Percentiles rank a stretch among this genome's conserved stretches.
These are phyloP conservation scores for Drosophila nr. fundita DNA, from an alignment of 2,888 invertebrate genomes.

Conservation along the genomic window DNA sequence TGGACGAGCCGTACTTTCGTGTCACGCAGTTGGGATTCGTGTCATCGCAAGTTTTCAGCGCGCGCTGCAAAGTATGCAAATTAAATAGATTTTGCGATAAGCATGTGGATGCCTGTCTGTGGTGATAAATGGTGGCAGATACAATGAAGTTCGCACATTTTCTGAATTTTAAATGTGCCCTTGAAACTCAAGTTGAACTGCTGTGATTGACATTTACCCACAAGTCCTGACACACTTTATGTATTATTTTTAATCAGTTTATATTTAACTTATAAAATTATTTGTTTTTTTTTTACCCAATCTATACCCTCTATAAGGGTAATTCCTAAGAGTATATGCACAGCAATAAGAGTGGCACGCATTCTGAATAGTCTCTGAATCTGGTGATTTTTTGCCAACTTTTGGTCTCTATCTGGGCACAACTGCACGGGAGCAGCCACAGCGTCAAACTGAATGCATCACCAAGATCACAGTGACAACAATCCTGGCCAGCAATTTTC, in stretches of 20 bases:
- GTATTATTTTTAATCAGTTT: background rate
- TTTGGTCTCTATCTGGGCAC: constrained; percentile 48
- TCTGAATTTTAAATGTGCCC: background rate
- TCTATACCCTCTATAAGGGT: constrained; percentile 38
- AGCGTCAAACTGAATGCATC: constrained; percentile 67
- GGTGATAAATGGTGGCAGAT: background rate
- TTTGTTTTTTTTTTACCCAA: constrained; percentile 29
- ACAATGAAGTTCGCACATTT: background rate
- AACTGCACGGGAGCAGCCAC: constrained; percentile 71
- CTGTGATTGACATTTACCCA: background rate
- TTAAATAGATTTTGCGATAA: background rate
- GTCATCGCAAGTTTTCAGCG: constrained; percentile 50
- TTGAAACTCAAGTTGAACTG: background rate
- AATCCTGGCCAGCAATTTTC: constrained; percentile 55
- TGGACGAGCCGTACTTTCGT: constrained; percentile 81
- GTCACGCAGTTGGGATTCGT: constrained; percentile 69
- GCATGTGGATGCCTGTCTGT: background rate
- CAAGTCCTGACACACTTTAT: background rate
- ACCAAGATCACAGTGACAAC: constrained; percentile 42
- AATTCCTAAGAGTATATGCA: constrained; percentile 59
- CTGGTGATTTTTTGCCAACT: constrained; percentile 14
- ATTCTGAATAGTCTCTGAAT: constrained; percentile 31
- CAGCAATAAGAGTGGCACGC: constrained; percentile 36
- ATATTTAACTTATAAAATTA: background rate
- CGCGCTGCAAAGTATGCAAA: constrained; percentile 58